Conservation (phyloP, 2,797 vertebrate species). For the Cygnus olor region DNA sequence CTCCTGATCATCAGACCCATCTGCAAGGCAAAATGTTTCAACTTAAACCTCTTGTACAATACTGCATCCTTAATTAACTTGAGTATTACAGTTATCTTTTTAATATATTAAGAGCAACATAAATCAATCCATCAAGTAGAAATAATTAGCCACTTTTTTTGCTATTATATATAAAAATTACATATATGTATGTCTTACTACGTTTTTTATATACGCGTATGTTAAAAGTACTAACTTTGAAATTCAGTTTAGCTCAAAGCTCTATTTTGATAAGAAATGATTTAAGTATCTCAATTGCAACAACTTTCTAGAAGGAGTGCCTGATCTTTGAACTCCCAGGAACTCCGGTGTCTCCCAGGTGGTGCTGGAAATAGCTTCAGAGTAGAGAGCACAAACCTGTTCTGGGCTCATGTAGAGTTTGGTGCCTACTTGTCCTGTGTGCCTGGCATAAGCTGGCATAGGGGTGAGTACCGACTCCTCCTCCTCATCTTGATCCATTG, state of each 20-base stretch:
- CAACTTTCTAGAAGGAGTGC: neutral
- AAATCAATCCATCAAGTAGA: neutral
- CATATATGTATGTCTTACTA: too few relatives aligned
- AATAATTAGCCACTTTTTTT: neutral
- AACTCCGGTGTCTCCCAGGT: neutral
- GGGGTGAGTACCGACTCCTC: conserved; percentile 88
- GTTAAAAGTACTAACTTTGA: neutral
- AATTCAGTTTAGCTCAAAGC: neutral
- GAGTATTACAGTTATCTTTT: neutral
- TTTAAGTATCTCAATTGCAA: neutral
- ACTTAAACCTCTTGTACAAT: neutral
- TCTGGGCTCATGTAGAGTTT: conserved; percentile 99
- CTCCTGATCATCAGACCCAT: neutral
- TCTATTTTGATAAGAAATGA: neutral
- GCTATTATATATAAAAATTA: neutral
- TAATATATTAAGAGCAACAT: neutral
- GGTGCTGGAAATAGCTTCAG: neutral
- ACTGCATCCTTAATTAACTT: neutral
- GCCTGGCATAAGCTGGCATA: conserved; percentile 91
- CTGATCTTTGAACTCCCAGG: neutral
- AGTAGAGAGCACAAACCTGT: conserved; percentile 83
- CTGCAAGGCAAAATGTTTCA: neutral
- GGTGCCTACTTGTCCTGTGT: conserved; percentile 98
- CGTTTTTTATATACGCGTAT: neutral
- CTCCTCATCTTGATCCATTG: conserved; percentile 98